Conservation (phyloP, 2,113 vertebrate species). For the Oncorhynchus tshawytscha region DNA sequence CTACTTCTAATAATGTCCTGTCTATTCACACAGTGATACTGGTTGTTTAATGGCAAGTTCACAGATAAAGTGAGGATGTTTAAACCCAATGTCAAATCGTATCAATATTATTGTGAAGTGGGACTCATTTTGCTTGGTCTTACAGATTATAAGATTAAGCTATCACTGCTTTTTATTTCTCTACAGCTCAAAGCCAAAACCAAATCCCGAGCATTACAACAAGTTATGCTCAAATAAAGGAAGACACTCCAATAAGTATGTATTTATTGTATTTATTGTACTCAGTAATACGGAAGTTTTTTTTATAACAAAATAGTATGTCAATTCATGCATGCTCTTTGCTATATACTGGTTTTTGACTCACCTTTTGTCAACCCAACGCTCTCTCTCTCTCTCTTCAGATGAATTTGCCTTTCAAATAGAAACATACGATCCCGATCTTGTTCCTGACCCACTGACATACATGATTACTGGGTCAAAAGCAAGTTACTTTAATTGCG, state of each 20-base stretch:
- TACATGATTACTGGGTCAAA: conserved; percentile 45
- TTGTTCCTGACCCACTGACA: conserved; percentile 30
- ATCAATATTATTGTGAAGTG: too few species aligned
- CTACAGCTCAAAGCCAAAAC: conserved; percentile 43
- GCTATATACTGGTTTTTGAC: not conserved
- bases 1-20: too few species aligned
- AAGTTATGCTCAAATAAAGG: rapidly evolving
- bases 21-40: too few species aligned
- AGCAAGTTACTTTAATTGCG: conserved; percentile 53
- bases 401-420: conserved; percentile 62
- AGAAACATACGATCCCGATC: conserved; percentile 43
- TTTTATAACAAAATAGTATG: not conserved
- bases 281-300: not conserved
- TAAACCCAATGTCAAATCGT: not conserved
- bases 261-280: not conserved
- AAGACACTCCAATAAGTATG: conserved; percentile 48
- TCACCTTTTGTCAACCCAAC: not conserved
- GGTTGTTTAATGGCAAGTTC: too few species aligned
- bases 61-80: too few species aligned
- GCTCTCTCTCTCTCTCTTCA: conserved; percentile 35
- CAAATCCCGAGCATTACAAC: not conserved
- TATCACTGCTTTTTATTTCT: conserved; percentile 3
- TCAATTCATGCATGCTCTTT: not conserved
- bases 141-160: too few species aligned
- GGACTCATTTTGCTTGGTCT: too few species aligned